These are phyloP conservation scores for Nemotelus pantherinus DNA, from an alignment of 2,888 invertebrate species.

Conservation along the genomic window DNA sequence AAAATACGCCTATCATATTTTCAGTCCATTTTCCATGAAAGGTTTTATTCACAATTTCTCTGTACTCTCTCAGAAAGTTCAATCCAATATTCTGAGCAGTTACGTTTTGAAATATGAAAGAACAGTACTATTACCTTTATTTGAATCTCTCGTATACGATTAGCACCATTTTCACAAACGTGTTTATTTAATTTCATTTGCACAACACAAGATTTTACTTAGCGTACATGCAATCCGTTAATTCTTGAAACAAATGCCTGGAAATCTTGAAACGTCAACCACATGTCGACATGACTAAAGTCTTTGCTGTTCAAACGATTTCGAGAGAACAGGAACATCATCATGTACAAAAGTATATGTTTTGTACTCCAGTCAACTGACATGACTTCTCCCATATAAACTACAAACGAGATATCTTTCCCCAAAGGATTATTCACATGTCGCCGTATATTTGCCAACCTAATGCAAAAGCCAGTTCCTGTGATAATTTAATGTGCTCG, in stretches of 20 bases:
- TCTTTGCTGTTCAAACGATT: slow-evolving; percentile 17
- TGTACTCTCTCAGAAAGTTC: too few relatives aligned
- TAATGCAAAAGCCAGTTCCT: slow-evolving; percentile 49
- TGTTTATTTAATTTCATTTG: neutral
- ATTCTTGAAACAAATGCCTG: neutral
- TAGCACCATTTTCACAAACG: too few relatives aligned
- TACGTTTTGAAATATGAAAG: too few relatives aligned
- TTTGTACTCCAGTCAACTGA: slow-evolving; percentile 32
- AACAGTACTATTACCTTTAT: too few relatives aligned
- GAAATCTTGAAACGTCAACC: slow-evolving; percentile 1
- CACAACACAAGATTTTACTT: neutral
- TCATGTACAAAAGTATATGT: slow-evolving; percentile 23
- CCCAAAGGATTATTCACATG: slow-evolving; percentile 49
- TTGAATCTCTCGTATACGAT: too few relatives aligned
- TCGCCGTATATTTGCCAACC: slow-evolving; percentile 49
- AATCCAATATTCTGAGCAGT: too few relatives aligned
- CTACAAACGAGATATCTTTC: slow-evolving; percentile 43
- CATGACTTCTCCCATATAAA: slow-evolving; percentile 39
- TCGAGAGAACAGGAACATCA: slow-evolving; percentile 23
- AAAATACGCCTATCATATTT: too few relatives aligned
- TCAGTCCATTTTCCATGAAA: too few relatives aligned
- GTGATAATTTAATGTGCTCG: slow-evolving; percentile 47
- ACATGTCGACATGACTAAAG: slow-evolving; percentile 29
- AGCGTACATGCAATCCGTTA: neutral
- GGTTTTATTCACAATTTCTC: too few relatives aligned